phyloP scores from a whole-genome alignment of 2,797 vertebrate genomes.

The Podarcis lilfordi region DNA sequence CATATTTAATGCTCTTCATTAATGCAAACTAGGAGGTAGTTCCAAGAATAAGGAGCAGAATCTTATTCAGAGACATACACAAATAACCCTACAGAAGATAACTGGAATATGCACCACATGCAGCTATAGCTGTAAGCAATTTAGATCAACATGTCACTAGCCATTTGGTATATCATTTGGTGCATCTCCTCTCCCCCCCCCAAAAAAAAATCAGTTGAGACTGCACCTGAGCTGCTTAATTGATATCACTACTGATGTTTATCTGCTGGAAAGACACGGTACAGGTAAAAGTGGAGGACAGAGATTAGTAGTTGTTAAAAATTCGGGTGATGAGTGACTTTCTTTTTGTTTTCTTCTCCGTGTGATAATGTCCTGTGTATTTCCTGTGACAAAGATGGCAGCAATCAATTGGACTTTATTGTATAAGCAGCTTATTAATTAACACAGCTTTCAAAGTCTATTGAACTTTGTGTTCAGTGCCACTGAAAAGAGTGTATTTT shows the following conservation, averaged over 20 bases:
- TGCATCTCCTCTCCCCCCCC: not conserved
- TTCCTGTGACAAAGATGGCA: not conserved
- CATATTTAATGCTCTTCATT: constrained; percentile 17
- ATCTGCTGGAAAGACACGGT: not conserved
- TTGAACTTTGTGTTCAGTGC: not conserved
- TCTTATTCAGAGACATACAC: constrained; percentile 14
- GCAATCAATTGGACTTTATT: not conserved
- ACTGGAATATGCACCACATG: not conserved
- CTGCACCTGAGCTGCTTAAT: not conserved
- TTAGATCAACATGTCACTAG: constrained; percentile 42
- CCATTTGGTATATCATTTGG: constrained; percentile 43
- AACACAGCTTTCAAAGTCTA: not conserved
- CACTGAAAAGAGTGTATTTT: not conserved
- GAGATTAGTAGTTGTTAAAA: not conserved
- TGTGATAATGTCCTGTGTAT: not conserved
- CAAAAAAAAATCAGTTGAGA: no score
- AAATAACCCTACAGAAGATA: not conserved
- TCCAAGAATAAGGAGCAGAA: not conserved
- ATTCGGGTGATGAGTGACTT: not conserved
- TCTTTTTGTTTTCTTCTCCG: not conserved
- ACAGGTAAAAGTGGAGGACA: not conserved
- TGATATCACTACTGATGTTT: not conserved
- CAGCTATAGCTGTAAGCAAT: constrained; percentile 44
- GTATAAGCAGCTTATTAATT: not conserved
- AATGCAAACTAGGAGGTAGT: constrained; percentile 11